Conservation (phyloP, 2,113 vertebrate genomes). For the Notiomystis cincta region DNA sequence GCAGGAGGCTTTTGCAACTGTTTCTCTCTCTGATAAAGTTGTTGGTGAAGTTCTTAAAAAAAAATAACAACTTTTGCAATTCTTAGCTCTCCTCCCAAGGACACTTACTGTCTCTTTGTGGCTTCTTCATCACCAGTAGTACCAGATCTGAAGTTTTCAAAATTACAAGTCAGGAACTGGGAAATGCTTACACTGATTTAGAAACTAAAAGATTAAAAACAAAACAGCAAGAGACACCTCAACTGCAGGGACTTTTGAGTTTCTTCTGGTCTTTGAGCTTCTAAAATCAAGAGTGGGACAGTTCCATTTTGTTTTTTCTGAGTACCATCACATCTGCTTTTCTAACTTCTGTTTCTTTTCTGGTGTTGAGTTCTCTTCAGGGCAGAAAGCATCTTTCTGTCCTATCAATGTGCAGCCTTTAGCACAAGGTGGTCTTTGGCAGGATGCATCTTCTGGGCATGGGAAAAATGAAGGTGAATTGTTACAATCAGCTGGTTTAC, state of each 20-base stretch:
- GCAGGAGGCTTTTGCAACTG: not conserved
- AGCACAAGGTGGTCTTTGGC: not conserved
- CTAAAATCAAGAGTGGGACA: not conserved
- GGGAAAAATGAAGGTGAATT: not conserved
- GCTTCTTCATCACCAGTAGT: not conserved
- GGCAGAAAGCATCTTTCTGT: not conserved
- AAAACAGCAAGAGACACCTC: not conserved
- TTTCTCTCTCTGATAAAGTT: not conserved
- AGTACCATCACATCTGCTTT: not conserved
- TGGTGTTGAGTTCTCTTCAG: not conserved
- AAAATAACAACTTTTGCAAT: not conserved
- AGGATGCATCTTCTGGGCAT: not conserved
- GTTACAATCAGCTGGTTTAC: rapidly evolving
- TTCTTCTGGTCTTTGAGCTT: not conserved
- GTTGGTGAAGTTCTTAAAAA: not conserved
- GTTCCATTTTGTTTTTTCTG: rapidly evolving
- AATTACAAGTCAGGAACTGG: not conserved
- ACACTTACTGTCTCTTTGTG: not conserved
- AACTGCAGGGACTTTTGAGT: not conserved
- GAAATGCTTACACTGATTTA: conserved; percentile 11
- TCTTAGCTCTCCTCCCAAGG: not conserved
- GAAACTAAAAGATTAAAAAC: conserved; percentile 18
- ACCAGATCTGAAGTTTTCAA: not conserved
- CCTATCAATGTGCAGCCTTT: not conserved
- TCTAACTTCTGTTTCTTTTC: not conserved